Evolutionary conservation across 2,797 vertebrate genomes (phyloP), one percentile per base, ranked within the genome.

Genomic region (Myiotriccus ornatus): DNA sequence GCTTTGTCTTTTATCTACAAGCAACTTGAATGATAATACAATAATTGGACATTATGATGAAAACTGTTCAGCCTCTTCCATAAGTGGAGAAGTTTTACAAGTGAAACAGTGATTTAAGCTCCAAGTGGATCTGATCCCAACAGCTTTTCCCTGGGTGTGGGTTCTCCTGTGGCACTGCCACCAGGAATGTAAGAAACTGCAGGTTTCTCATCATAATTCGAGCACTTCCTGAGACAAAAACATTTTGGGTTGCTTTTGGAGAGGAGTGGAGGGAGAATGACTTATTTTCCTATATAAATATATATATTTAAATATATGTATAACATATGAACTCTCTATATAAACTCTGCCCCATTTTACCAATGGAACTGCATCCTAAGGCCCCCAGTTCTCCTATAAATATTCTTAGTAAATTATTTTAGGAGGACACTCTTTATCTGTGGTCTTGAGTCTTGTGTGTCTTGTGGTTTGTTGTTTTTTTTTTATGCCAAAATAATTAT

Each of bases 291-390:
- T 52, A 12, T 30, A 52, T 12, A 52, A 52, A 30, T 30, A 50
- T 17, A 18, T 50, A 49, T 27, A 27, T 49, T 5, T 27, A 49
- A 49, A 49, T 17, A 50, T 18, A 52, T 28, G 17, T 52, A 30
- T 18, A 30, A 30, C 12, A 52, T 30, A 18, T 30, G 4, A 50
- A 50, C 16, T 28, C 49, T 50, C 49, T 50, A 6, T 22, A 23
- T 56, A 34, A 20, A 19, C 13, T 65, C 25, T n/a, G 23, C 12
- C 11, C 14, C 3, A 8, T 65, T 77, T 84, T 77, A 43, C 21
- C 9, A 17, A 18, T 44, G 3, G 3, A 44, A 7, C 19, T 52
- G 4, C 20, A 37, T n/a, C 22, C 68, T 35, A 32, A 56, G 0
- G 1, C 63, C 22, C 14, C 12, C 9, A 30, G 28, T 22, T 73